phyloP scores from a whole-genome alignment of 2,113 vertebrate genomes.

The Brachypodius melanocephalos region DNA sequence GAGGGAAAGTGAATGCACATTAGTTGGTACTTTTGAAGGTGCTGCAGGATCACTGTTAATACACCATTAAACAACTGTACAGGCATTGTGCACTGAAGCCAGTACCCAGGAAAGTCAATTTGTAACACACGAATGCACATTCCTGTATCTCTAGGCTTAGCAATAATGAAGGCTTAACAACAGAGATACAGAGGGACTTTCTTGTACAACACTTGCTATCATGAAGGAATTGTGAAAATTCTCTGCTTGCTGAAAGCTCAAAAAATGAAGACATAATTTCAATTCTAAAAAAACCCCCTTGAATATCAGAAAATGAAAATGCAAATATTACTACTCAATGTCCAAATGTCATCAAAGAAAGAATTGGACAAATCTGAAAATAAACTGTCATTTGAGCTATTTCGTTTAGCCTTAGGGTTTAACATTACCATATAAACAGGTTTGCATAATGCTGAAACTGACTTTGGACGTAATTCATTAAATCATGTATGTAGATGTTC shows the following conservation, averaged over 20 bases:
- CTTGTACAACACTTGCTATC: not conserved
- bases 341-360: slow-evolving; percentile 11
- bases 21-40: not conserved
- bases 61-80: not conserved
- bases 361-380: not conserved
- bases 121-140: not conserved
- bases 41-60: not conserved
- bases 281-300: not conserved
- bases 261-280: slow-evolving; percentile 11
- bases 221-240: not conserved
- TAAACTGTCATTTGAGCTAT: slow-evolving; percentile 6
- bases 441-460: not conserved
- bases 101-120: not conserved
- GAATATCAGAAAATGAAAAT: slow-evolving; percentile 22
- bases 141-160: not conserved
- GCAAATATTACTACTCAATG: not conserved
- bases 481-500: not conserved
- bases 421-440: slow-evolving; percentile 38
- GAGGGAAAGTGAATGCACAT: not conserved
- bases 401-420: not conserved
- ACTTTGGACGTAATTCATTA: not conserved
- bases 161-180: not conserved
- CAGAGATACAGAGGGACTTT: not conserved
- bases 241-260: not conserved
- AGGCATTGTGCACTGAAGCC: not conserved